Percentiles rank a stretch among this genome's conserved stretches.
Evolutionary conservation across 1,140 invertebrate species (phyloP).

Genomic region (Achatina immaculata): DNA sequence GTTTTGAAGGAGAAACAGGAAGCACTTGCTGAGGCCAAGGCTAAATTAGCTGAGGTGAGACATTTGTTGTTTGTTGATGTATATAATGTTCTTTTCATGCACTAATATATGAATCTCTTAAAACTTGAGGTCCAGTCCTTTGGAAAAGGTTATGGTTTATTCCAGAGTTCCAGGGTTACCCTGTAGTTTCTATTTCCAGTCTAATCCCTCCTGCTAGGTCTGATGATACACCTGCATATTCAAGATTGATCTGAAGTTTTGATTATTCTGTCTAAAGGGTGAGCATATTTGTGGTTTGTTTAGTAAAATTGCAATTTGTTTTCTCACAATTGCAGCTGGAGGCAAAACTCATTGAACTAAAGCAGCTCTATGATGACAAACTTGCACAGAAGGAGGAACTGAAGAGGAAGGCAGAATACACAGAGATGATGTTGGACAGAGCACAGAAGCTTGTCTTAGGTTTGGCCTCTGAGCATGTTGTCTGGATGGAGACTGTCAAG

Average conservation of each 20-base stretch:
- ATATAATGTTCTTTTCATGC: background rate
- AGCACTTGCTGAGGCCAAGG: conserved; percentile 80
- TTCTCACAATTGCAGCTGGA: conserved; percentile 70
- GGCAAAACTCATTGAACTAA: conserved; percentile 75
- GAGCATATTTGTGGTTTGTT: too few relatives aligned
- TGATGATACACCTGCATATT: too few relatives aligned
- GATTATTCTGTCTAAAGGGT: too few relatives aligned
- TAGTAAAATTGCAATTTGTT: too few relatives aligned
- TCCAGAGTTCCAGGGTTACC: too few relatives aligned
- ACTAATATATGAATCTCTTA: too few relatives aligned
- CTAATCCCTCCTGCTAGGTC: too few relatives aligned
- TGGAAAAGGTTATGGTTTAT: too few relatives aligned
- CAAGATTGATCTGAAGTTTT: too few relatives aligned
- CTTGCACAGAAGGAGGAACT: conserved; percentile 84
- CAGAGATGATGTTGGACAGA: conserved; percentile 80
- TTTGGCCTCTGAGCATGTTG: conserved; percentile 80
- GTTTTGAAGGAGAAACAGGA: conserved; percentile 83
- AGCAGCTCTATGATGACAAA: conserved; percentile 78
- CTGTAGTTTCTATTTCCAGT: too few relatives aligned
- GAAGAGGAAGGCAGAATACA: conserved; percentile 78
- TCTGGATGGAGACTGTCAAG: conserved; percentile 84
- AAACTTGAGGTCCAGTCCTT: too few relatives aligned
- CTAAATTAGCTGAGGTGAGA: conserved; percentile 77
- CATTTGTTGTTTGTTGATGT: background rate
- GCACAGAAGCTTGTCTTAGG: conserved; percentile 81